Evolutionary conservation across 2,888 invertebrate genomes (phyloP), one percentile per base, ranked within the genome.

Genomic region (Leptura quadrifasciata): DNA sequence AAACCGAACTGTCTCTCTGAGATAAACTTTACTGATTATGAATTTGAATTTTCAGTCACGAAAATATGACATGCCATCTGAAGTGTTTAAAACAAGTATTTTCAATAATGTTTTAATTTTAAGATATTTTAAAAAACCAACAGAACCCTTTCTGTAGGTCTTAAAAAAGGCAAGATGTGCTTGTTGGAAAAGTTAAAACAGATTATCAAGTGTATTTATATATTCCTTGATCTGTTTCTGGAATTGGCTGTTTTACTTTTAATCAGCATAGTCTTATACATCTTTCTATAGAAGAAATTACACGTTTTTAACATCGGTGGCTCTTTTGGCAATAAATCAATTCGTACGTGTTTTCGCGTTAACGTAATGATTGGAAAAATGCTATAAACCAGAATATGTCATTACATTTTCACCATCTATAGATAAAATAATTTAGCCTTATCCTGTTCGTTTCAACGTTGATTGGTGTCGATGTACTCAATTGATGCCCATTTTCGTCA

Each of bases 351-450:
- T 20, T 57, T 57, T 57, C 21, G 21, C 57, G 4, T 57, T 57
- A 57, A 57, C 10, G 21, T 57, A 57, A 21, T 21, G 57, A 3
- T 6, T 47, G n/a, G 47, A 47, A 47, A 47, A n/a, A n/a, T 6
- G 12, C 47, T 6, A 47, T 47, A 47, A n/a, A 47, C 15, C 15
- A 57, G 20, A 8, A 21, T 12, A 20, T 10, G 57, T 21, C 10
- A 57, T 21, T 57, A 57, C 57, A 15, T 21, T 57, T 57, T 57
- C 21, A 21, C 57, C 57, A 57, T 57, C 57, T 57, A 10, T 57
- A 10, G 57, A 57, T 57, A 57, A 10, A 21, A 57, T 57, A 57
- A 57, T 57, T 15, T 5, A 12, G 57, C 57, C 10, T 55, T 55
- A 18, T 55, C 55, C 20, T 20, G 21, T 21, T 57, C 12, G n/a